These are phyloP conservation scores for Caenorhabditis sp. DNA, from an alignment of 2,888 invertebrate species.

Conservation along the genomic window DNA sequence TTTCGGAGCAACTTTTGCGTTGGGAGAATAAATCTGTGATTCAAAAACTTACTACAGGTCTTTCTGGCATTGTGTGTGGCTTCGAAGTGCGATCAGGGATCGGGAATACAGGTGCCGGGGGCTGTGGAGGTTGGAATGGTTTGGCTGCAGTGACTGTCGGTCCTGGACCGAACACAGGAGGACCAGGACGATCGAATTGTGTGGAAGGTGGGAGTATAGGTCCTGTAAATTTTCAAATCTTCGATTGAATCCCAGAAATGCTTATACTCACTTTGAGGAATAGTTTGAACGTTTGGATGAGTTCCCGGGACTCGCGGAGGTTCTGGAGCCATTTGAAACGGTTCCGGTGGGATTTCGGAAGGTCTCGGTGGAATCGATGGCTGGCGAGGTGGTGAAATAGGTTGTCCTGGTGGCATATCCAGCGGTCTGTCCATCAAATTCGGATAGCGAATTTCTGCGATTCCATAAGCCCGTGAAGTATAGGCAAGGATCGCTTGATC, in stretches of 20 bases:
- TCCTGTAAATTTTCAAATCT: conserved; percentile 11
- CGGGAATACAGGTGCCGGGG: conserved; percentile 6
- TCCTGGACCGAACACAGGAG: conserved; percentile 33
- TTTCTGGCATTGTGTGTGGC: conserved; percentile 14
- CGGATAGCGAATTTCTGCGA: conserved; percentile 32
- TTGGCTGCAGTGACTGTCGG: neutral
- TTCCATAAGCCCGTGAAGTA: neutral
- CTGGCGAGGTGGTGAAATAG: no score
- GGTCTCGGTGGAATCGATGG: neutral
- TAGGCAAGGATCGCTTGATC: conserved; percentile 30
- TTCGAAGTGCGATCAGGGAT: conserved; percentile 38
- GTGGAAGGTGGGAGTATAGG: conserved; percentile 7
- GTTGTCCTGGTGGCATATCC: no score
- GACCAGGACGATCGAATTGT: conserved; percentile 40
- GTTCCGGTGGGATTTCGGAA: conserved; percentile 5
- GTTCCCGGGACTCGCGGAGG: conserved; percentile 7
- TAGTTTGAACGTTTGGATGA: no score
- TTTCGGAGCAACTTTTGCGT: conserved; percentile 21
- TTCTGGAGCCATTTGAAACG: conserved; percentile 19
- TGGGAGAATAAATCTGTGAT: neutral
- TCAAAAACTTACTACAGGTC: conserved; percentile 34
- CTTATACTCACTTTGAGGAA: conserved; percentile 31
- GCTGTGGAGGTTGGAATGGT: neutral
- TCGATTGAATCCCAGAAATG: no score
- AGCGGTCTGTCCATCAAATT: conserved; percentile 15